These are phyloP conservation scores for Sarcophaga carnaria DNA, from an alignment of 2,888 invertebrate species.

Conservation along the genomic window DNA sequence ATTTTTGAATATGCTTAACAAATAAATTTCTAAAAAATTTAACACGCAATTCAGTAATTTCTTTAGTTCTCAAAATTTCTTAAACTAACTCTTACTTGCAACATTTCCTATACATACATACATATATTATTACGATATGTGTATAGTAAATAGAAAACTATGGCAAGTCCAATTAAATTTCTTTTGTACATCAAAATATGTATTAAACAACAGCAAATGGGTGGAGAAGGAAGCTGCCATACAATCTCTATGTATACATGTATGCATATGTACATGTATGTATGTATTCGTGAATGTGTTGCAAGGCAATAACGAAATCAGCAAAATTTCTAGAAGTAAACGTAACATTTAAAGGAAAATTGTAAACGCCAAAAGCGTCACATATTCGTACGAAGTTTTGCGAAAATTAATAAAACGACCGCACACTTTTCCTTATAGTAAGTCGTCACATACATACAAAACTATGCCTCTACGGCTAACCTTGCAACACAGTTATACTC, in stretches of 20 bases:
- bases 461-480: constrained; percentile 26
- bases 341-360: constrained; percentile 60
- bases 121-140: constrained; percentile 14
- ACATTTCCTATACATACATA: background rate
- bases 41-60: constrained; percentile 52
- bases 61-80: background rate
- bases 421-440: constrained; percentile 52
- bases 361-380: constrained; percentile 68
- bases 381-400: constrained; percentile 43
- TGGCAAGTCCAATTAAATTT: constrained; percentile 66
- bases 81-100: background rate
- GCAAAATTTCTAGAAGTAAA: constrained; percentile 36
- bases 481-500: constrained; percentile 14
- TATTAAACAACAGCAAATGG: constrained; percentile 61
- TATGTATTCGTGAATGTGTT: background rate
- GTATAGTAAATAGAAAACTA: constrained; percentile 2
- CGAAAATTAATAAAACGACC: constrained; percentile 66
- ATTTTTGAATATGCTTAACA: background rate
- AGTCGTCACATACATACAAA: background rate
- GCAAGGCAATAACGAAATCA: constrained; percentile 32
- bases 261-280: background rate
- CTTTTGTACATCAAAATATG: constrained; percentile 63
- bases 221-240: constrained; percentile 63
- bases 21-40: constrained; percentile 1
- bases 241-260: background rate